Conservation (phyloP, 1,140 invertebrate species). For the Macrosteles quadrilineatus region DNA sequence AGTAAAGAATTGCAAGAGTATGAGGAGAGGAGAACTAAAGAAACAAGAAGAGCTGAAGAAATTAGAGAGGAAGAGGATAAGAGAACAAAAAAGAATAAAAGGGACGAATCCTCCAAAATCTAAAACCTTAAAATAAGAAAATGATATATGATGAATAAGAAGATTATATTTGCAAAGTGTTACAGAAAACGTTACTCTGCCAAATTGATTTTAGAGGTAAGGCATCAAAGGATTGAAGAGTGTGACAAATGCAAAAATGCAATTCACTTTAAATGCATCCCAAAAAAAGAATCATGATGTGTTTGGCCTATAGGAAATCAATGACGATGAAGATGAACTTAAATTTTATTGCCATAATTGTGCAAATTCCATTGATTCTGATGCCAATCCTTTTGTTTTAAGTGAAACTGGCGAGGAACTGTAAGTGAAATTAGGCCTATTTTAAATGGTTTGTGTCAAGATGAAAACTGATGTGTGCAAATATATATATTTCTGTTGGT, state of each 20-base stretch:
- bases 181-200: not conserved
- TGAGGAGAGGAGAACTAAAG: not conserved
- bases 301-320: not conserved
- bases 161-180: not conserved
- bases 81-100: not conserved
- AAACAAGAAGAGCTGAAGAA: not conserved
- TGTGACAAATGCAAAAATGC: not conserved
- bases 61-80: not conserved
- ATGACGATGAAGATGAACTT: slow-evolving; percentile 5
- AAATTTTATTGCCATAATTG: not conserved
- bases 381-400: not conserved
- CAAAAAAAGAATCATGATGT: not conserved
- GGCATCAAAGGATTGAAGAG: not conserved
- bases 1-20: not conserved
- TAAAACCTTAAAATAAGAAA: too few relatives aligned
- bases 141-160: not conserved
- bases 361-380: not conserved
- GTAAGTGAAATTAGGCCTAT: too few relatives aligned
- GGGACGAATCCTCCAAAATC: not conserved
- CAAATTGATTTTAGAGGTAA: not conserved
- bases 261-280: not conserved
- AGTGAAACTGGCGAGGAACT: not conserved
- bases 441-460: too few relatives aligned
- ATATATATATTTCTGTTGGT: too few relatives aligned
- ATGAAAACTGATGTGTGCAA: too few relatives aligned